Evolutionary conservation across 2,797 vertebrate genomes (phyloP), one percentile per base, ranked within the genome.

Genomic region (Crax fasciolata): DNA sequence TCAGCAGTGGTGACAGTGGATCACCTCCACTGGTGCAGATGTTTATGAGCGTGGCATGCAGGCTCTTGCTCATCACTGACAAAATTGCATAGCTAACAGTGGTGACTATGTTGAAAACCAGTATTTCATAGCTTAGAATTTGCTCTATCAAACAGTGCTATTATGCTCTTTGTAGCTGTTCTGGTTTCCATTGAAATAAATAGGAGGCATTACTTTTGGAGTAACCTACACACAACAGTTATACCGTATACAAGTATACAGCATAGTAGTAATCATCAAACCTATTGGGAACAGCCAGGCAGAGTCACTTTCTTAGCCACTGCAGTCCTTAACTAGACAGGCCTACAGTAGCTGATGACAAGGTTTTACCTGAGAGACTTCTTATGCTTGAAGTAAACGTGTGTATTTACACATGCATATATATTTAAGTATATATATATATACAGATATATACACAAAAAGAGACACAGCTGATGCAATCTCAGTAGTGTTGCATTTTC

Each of bases 391-490:
- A 68, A 13, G 48, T 15, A 51, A 62, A 62, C 19, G 17, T 25
- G 2, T 49, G 0, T 39, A 3, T 54, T 57, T 21, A 62, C 38
- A 20, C 27, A 28, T 16, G 1, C 24, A 2, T n/a, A 32, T 16
- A 57, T 24, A 48, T 1, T 38, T 20, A 55, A 19, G 38, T 20
- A 27, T 1, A 75, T 18, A 46, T 3, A 13, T 4, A 63, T 2
- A 39, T 7, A 11, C 11, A 39, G 4, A 30, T 23, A 32, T 13
- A 30, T 14, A 71, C 27, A 74, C 38, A 80, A 39, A 80, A 39
- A 55, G 52, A n/a, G 18, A 55, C 17, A 55, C 51, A 59, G n/a
- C 21, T 55, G 35, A 3, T 1, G 7, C 48, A 43, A 74, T 19
- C 27, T 82, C 54, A 57, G 4, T 43, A 5, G 3, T 25, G 28